A percentile compares a stretch with the other conserved stretches of the same genome.
Evolutionary conservation across 35 echinoderm and acorn worm species (phyloP).

Genomic region (Stichopus chloronotus): DNA sequence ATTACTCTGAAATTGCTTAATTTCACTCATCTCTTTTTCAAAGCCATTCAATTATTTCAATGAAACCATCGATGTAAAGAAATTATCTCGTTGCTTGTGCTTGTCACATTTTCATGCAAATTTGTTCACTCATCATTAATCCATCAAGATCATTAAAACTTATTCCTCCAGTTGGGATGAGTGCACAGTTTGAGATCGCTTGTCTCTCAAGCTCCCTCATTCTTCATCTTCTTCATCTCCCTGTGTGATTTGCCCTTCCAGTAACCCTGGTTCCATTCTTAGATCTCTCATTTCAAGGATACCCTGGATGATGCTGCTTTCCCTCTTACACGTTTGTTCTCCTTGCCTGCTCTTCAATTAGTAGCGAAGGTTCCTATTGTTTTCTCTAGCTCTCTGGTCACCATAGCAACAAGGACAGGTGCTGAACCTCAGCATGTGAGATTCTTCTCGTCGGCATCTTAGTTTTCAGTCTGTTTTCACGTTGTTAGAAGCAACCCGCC

Average conservation of each 20-base stretch:
- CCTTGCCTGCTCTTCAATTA: background rate
- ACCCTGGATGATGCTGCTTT: background rate
- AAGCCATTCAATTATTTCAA: too few relatives aligned
- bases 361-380: background rate
- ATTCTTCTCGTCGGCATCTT: background rate
- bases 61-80: too few relatives aligned
- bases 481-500: constrained; percentile 36
- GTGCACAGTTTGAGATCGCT: background rate
- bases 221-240: background rate
- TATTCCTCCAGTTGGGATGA: background rate
- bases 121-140: background rate
- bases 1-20: too few relatives aligned
- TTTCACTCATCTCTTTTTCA: too few relatives aligned
- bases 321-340: background rate
- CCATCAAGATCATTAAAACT: background rate
- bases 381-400: background rate
- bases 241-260: background rate
- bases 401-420: constrained; percentile 35
- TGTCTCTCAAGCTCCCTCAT: background rate
- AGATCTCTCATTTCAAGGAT: background rate
- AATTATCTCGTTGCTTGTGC: too few relatives aligned
- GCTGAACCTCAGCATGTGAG: constrained; percentile 29
- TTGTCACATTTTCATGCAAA: background rate
- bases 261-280: background rate
- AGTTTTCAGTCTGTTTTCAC: background rate